Evolutionary conservation across 1,140 invertebrate genomes (phyloP).

Genomic region (Paramacrobiotus metropolitanus): DNA sequence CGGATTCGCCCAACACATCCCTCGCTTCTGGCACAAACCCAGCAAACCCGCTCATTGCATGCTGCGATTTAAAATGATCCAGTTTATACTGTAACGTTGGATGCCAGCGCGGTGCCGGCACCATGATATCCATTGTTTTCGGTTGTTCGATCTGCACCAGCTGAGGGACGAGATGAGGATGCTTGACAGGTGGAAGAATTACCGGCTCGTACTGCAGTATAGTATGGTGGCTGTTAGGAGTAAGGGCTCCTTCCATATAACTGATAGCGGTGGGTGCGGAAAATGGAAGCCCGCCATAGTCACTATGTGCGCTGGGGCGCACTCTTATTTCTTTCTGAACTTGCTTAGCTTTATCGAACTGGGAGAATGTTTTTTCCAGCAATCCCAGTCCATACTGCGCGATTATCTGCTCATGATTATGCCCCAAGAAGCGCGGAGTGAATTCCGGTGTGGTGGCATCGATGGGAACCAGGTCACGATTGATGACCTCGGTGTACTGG

Average conservation of each 20-base stretch:
- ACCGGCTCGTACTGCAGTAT: neutral
- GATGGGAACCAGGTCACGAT: neutral
- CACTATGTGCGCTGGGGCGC: too few species aligned
- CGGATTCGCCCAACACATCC: neutral
- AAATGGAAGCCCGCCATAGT: neutral
- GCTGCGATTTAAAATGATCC: neutral
- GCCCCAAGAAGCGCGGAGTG: neutral
- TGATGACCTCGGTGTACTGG: neutral
- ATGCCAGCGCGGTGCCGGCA: neutral
- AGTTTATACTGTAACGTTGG: neutral
- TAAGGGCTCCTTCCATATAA: neutral
- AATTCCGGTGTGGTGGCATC: neutral
- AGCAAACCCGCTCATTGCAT: neutral
- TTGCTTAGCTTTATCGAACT: too few species aligned
- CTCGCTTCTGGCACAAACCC: neutral
- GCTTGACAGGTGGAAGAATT: neutral
- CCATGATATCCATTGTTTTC: neutral
- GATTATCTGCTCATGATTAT: neutral
- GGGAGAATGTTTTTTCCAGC: slow-evolving; percentile 1
- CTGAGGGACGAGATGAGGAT: slow-evolving; percentile 1
- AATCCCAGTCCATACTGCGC: too few species aligned
- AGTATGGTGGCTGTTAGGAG: neutral
- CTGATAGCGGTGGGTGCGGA: neutral
- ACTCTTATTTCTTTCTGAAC: too few species aligned
- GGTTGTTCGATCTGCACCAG: slow-evolving; percentile 14